phyloP scores from a whole-genome alignment of 1,140 invertebrate species.

The Habropoda laboriosa region DNA sequence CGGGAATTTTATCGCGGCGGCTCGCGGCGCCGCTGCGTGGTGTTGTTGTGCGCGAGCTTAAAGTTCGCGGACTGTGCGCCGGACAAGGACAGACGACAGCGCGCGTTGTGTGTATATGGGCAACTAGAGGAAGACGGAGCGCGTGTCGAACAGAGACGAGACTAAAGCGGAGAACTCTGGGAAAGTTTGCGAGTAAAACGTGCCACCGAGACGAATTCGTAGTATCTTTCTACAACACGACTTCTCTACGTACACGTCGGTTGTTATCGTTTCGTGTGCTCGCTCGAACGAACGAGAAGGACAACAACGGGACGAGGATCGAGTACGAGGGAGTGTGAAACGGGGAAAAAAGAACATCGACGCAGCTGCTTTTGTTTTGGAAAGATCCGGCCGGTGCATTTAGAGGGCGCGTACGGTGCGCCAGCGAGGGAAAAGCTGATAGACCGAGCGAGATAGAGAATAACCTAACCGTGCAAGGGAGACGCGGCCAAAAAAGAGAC shows the following conservation, averaged over 20 bases:
- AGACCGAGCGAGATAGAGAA: not conserved
- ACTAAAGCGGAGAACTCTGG: constrained; percentile 34
- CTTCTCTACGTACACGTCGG: not conserved
- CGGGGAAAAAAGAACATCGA: constrained; percentile 9
- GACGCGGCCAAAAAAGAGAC: constrained; percentile 8
- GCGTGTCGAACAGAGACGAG: constrained; percentile 17
- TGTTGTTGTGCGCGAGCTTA: constrained; percentile 54
- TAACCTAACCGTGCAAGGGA: not conserved
- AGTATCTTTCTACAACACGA: not conserved
- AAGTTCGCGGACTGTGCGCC: constrained; percentile 52
- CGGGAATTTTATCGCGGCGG: constrained; percentile 57
- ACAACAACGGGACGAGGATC: constrained; percentile 23
- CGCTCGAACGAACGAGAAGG: not conserved
- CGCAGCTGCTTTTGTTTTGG: constrained; percentile 29
- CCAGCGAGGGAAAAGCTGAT: constrained; percentile 23
- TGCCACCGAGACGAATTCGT: constrained; percentile 5
- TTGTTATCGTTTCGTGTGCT: constrained; percentile 1
- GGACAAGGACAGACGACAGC: constrained; percentile 44
- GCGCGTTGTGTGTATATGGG: constrained; percentile 12
- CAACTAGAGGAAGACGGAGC: not conserved
- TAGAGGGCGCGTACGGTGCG: constrained; percentile 29
- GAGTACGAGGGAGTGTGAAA: not conserved
- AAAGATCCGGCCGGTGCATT: constrained; percentile 8
- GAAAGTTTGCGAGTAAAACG: constrained; percentile 56
- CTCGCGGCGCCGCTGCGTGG: constrained; percentile 55